Base-by-base conservation (phyloP, 2,797 vertebrate genomes). In the Psittacula echo region DNA sequence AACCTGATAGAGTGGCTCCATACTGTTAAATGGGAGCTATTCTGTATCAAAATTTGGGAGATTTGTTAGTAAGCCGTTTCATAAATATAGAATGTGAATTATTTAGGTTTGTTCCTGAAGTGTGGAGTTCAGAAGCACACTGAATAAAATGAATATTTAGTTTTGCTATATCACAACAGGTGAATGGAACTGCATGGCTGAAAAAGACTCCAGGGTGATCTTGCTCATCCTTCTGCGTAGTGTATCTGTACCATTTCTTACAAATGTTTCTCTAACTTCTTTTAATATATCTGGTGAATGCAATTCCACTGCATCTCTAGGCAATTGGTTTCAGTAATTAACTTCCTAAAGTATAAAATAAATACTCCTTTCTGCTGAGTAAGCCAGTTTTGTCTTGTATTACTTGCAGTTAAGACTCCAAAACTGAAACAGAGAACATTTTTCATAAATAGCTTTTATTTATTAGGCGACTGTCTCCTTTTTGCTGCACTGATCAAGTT, bases 291-390 rank as follows among this genome's bases (percentile, higher is more conserved):
- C 79, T 71, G 67, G 41, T 85, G 60, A 90, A 78, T 37, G 34
- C 24, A 44, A 23, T 88, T 94, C 50, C 11, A 62, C 21, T 76
- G n/a, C 60, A 41, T 88, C 90, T 86, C 56, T 64, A 65, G 56
- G 78, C 84, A 87, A 8, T 71, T 82, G 26, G 56, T 80, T 92
- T 93, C 67, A 71, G 64, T 68, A 94, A 87, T 45, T 90, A 30
- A 74, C 78, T 92, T 95, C 88, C 37, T 86, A 11, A 67, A 85
- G 48, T 68, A 53, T 71, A 45, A 95, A 87, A 82, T 86, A 76
- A 88, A 58, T 91, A 70, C 56, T 84, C 48, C 92, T 89, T 82
- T 60, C 42, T 80, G 32, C 72, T 67, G 34, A 77, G 86, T 60
- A 89, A 90, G 45, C 56, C 21, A 5, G 11, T 85, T 94, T 90